Evolutionary conservation across 2,797 vertebrate species (phyloP), one percentile per base, ranked within the genome.

Genomic region (Lophotriccus pileatus): DNA sequence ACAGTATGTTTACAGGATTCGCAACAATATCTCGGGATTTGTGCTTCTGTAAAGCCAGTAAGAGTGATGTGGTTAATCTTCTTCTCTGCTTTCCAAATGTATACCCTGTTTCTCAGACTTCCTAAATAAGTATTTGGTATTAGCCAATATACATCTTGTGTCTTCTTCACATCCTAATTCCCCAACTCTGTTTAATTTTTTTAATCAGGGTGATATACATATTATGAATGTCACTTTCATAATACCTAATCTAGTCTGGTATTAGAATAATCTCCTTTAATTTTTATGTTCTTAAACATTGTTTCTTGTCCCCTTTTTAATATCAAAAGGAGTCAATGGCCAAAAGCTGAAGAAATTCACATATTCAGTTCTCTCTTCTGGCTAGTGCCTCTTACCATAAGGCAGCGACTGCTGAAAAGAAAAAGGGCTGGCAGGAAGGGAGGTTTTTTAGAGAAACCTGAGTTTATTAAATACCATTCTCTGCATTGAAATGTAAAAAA

Each of bases 1-100:
- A 66, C 60, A 62, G 39, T 52, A n/a, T 49, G 24, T 92, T 94
- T 95, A 89, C 9, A 6, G 41, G 43, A 84, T 94, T 96, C 76
- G 66, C 82, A 90, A 92, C 59, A 89, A 47, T 94, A 92, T 91
- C 52, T 75, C 34, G 24, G 78, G 84, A 95, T 95, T 95, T 92
- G 66, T 84, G 58, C 58, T 79, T 87, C 75, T 3, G 2, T 84
- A 80, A 92, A 89, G 72, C 60, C 0, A 2, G 23, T 75, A 75
- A 85, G 58, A 93, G 25, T 37, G 76, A 91, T 80, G 84, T 75
- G 50, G 66, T 75, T 96, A 92, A 95, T 93, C 75, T 90, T 91
- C 60, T 69, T 89, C 68, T 34, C 60, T 21, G 10, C 7, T 5
- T 93, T 92, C 55, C 60, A 78, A 47, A 80, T 41, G 52, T 17